Evolutionary conservation across 1,140 invertebrate genomes (phyloP).

Genomic region (Drosophila lowei): DNA sequence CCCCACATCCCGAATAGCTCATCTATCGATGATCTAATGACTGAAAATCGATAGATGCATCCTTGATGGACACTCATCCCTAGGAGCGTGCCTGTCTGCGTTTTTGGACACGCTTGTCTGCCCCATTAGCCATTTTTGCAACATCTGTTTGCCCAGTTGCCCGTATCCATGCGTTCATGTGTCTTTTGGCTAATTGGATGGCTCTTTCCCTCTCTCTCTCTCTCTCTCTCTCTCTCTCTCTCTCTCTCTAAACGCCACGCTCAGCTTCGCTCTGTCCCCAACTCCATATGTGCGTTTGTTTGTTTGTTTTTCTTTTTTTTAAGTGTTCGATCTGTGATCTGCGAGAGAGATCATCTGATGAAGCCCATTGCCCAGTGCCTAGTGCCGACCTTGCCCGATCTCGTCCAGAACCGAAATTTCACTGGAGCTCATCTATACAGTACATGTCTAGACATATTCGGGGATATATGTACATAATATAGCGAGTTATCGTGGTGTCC

Average conservation of each 20-base stretch:
- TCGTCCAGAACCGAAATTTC: slow-evolving; percentile 1
- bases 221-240: neutral
- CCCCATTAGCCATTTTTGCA: slow-evolving; percentile 66
- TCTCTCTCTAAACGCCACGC: neutral
- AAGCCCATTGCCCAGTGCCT: slow-evolving; percentile 32
- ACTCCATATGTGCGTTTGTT: slow-evolving; percentile 20
- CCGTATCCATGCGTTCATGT: slow-evolving; percentile 34
- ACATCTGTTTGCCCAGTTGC: slow-evolving; percentile 66
- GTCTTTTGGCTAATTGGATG: slow-evolving; percentile 41
- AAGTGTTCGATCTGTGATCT: slow-evolving; percentile 36
- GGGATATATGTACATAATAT: neutral
- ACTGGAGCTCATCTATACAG: slow-evolving; percentile 29
- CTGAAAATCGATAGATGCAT: no score
- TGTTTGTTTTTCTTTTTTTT: slow-evolving; percentile 37
- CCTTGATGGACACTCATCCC: neutral
- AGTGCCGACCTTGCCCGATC: slow-evolving; percentile 1
- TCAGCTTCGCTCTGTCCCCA: slow-evolving; percentile 8
- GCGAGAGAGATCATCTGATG: slow-evolving; percentile 13
- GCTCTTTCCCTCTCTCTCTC: neutral
- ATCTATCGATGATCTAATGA: slow-evolving; percentile 16
- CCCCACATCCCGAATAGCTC: slow-evolving; percentile 8
- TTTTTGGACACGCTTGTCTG: slow-evolving; percentile 32
- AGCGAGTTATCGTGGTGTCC: slow-evolving; percentile 6
- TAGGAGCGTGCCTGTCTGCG: neutral
- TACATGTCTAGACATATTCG: slow-evolving; percentile 16